Evolutionary conservation across 2,888 invertebrate species (phyloP).

Genomic region (Rutpela maculata): DNA sequence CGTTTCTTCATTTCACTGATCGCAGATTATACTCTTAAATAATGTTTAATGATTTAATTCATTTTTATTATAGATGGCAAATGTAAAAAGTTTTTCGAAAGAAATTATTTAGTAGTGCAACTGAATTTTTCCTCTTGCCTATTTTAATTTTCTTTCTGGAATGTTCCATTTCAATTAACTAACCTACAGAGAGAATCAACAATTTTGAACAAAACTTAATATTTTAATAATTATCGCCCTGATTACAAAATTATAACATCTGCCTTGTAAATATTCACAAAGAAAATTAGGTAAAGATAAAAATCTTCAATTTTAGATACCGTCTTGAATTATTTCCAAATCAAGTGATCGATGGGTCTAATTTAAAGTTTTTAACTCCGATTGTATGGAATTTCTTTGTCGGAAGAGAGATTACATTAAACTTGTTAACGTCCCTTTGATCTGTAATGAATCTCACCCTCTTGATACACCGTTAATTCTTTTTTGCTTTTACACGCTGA

Average conservation of each 20-base stretch:
- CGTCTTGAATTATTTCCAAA: constrained; percentile 26
- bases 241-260: neutral
- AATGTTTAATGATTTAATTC: too few relatives aligned
- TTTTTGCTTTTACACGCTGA: constrained; percentile 2
- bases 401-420: constrained; percentile 26
- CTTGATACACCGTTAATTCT: constrained; percentile 17
- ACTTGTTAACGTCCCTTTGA: constrained; percentile 36
- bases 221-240: neutral
- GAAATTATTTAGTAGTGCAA: too few relatives aligned
- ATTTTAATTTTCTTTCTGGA: neutral
- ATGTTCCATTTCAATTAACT: neutral
- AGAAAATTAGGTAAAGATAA: constrained; percentile 15
- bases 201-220: neutral
- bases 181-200: neutral
- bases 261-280: constrained; percentile 18
- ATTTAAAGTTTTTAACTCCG: constrained; percentile 39
- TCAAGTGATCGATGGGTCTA: constrained; percentile 29
- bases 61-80: too few relatives aligned
- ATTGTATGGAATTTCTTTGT: constrained; percentile 32
- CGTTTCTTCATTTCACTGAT: too few relatives aligned
- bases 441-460: constrained; percentile 34
- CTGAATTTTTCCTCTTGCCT: neutral
- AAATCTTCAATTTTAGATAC: constrained; percentile 18
- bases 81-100: too few relatives aligned
- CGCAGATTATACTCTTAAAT: too few relatives aligned